Percentiles rank a stretch among this genome's conserved stretches.
These are phyloP conservation scores for Drosophila imparisetae DNA, from an alignment of 2,888 invertebrate genomes.

Conservation along the genomic window DNA sequence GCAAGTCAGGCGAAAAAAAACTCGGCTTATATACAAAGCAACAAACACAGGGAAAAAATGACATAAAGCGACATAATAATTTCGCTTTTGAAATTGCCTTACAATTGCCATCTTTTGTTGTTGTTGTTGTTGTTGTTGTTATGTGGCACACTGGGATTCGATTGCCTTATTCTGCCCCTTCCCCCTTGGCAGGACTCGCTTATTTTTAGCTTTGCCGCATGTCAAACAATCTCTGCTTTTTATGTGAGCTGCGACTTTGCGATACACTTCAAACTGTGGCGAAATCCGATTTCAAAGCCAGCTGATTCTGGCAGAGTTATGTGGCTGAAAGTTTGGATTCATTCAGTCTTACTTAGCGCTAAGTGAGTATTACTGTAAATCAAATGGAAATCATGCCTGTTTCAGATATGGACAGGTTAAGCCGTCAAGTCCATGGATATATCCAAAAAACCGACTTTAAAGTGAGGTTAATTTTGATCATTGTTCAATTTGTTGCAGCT, in stretches of 20 bases:
- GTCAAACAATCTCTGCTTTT: conserved; percentile 38
- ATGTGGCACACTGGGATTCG: conserved; percentile 39
- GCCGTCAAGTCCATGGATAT: neutral
- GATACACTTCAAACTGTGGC: conserved; percentile 25
- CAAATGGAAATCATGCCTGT: neutral
- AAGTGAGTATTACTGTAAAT: neutral
- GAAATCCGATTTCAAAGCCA: neutral
- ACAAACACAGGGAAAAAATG: conserved; percentile 44
- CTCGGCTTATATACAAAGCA: conserved; percentile 13
- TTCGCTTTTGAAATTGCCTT: conserved; percentile 77
- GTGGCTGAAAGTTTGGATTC: neutral
- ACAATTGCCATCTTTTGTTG: conserved; percentile 67
- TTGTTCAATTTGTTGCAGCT: too few relatives aligned
- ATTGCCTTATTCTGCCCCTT: conserved; percentile 7
- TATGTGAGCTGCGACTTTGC: conserved; percentile 40
- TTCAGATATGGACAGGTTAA: neutral
- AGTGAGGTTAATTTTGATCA: too few relatives aligned
- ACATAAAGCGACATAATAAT: conserved; percentile 79
- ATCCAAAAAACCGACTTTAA: neutral
- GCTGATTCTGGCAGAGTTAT: neutral
- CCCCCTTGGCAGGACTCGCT: conserved; percentile 32
- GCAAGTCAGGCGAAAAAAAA: conserved; percentile 25
- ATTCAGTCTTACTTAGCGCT: neutral
- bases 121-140: neutral
- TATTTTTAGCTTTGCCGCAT: conserved; percentile 60